Percentiles rank a stretch among this genome's conserved stretches.
These are phyloP conservation scores for Karalla daura DNA, from an alignment of 2,797 vertebrate genomes.

Conservation along the genomic window DNA sequence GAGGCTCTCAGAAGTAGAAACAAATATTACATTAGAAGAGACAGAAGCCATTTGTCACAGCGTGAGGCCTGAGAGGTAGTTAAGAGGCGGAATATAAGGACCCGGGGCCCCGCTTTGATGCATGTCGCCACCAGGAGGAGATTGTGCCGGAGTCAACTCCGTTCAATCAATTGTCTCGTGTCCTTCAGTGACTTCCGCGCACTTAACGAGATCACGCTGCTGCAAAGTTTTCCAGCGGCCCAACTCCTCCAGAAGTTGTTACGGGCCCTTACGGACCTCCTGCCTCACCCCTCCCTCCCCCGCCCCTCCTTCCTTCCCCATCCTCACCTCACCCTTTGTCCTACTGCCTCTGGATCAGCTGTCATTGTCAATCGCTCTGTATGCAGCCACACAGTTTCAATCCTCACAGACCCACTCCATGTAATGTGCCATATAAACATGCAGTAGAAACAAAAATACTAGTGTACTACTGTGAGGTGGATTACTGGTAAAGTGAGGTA, in stretches of 20 bases:
- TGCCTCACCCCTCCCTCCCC: background rate
- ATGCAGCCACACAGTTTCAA: too few species aligned
- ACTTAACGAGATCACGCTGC: constrained; percentile 62
- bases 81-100: constrained; percentile 78
- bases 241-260: constrained; percentile 62
- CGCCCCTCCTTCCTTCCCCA: constrained; percentile 1
- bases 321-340: constrained; percentile 4
- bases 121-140: constrained; percentile 82
- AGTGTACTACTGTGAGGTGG: too few species aligned
- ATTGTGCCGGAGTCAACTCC: constrained; percentile 88
- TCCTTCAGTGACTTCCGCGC: constrained; percentile 70
- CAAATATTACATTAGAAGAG: constrained; percentile 88
- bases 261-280: constrained; percentile 46
- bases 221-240: constrained; percentile 47
- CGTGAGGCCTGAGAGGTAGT: constrained; percentile 83
- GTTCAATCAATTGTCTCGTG: constrained; percentile 85
- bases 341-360: constrained; percentile 41
- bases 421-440: too few species aligned
- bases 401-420: too few species aligned
- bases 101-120: constrained; percentile 72
- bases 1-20: constrained; percentile 79
- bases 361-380: too few species aligned
- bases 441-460: too few species aligned
- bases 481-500: too few species aligned
- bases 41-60: constrained; percentile 89